phyloP scores from a whole-genome alignment of 2,797 vertebrate genomes.

The Discoglossus pictus region DNA sequence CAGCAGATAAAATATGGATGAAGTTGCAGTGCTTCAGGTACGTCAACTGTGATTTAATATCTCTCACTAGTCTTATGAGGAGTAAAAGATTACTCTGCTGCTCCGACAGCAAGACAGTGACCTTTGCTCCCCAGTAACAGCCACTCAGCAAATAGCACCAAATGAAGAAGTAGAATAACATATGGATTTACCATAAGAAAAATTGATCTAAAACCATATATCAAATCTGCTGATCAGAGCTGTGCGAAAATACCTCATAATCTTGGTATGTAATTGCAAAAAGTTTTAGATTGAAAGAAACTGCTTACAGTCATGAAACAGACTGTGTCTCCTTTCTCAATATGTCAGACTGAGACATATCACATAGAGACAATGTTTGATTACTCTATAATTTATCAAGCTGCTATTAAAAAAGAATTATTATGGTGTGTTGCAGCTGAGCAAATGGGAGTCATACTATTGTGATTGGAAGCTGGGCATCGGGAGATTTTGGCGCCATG shows the following conservation, averaged over 20 bases:
- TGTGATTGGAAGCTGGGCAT: too few relatives aligned
- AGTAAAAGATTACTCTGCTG: constrained; percentile 83
- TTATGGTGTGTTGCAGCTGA: not conserved
- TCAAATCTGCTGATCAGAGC: constrained; percentile 82
- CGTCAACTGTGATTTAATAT: constrained; percentile 97
- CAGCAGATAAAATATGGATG: constrained; percentile 95
- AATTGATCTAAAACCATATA: constrained; percentile 78
- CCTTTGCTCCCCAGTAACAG: constrained; percentile 83
- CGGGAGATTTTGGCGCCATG: too few relatives aligned
- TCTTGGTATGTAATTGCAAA: constrained; percentile 57
- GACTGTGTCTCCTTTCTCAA: constrained; percentile 31
- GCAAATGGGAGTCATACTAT: not conserved
- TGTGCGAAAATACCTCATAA: constrained; percentile 59
- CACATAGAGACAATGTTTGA: constrained; percentile 45
- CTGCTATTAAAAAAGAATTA: constrained; percentile 33
- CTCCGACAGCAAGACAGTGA: constrained; percentile 74
- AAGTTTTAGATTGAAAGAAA: constrained; percentile 47
- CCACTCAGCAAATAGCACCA: constrained; percentile 85
- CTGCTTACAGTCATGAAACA: constrained; percentile 46
- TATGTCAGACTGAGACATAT: constrained; percentile 35
- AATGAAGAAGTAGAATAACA: constrained; percentile 79
- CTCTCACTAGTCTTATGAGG: constrained; percentile 76
- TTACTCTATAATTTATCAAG: constrained; percentile 35
- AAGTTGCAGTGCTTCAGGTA: constrained; percentile 88
- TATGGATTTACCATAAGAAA: constrained; percentile 82